phyloP scores from a whole-genome alignment of 2,888 invertebrate genomes.

The Hyppa rectilinea region DNA sequence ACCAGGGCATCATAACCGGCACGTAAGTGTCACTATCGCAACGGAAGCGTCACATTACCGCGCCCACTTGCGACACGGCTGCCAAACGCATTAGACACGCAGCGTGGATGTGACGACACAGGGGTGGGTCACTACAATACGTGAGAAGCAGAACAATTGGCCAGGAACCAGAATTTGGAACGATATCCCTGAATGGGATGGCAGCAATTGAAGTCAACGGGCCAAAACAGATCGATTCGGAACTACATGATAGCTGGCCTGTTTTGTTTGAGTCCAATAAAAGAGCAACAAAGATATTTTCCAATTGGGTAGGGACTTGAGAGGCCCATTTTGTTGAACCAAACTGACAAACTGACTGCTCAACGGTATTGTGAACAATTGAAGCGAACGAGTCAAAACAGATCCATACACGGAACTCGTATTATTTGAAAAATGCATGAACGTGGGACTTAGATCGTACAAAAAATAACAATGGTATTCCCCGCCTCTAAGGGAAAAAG shows the following conservation, averaged over 20 bases:
- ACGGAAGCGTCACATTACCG: constrained; percentile 67
- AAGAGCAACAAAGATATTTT: constrained; percentile 19
- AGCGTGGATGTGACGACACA: constrained; percentile 70
- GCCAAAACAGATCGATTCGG: constrained; percentile 25
- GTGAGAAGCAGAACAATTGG: constrained; percentile 66
- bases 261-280: not conserved
- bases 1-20: constrained; percentile 42
- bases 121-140: constrained; percentile 70
- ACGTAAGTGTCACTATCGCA: constrained; percentile 46
- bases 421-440: constrained; percentile 23
- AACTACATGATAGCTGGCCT: not conserved
- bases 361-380: constrained; percentile 23
- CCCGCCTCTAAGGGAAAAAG: not conserved
- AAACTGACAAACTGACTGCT: constrained; percentile 6
- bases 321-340: not conserved
- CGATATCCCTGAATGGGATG: constrained; percentile 42
- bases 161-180: constrained; percentile 40
- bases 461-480: constrained; percentile 10
- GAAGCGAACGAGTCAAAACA: not conserved
- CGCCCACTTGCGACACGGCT: constrained; percentile 66
- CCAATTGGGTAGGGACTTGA: not conserved
- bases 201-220: constrained; percentile 26
- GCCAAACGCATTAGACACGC: constrained; percentile 61
- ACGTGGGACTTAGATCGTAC: not conserved
- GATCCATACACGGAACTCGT: constrained; percentile 15